Base-by-base conservation (phyloP, 2,113 vertebrate genomes). In the Triplophysa rosa region DNA sequence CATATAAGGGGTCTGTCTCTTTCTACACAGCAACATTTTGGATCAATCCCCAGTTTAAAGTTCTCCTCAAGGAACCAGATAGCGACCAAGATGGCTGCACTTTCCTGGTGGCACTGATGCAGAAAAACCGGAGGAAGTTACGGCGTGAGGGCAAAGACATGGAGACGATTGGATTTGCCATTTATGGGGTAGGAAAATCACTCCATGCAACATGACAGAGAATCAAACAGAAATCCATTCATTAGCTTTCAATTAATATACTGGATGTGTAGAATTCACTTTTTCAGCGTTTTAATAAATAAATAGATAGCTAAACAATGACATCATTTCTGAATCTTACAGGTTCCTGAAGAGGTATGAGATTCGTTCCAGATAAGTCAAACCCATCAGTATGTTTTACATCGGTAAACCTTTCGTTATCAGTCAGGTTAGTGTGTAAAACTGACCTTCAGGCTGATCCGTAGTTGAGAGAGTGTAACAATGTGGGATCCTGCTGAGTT, bases 21-120 rank as follows among this genome's bases (percentile, higher is more conserved):
- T 37, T 83, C 52, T 74, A 19, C 71, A 61, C 91, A 99, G 97
- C 94, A 14, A 95, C 97, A 0, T 99, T 98, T 90, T 99, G 97
- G 97, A 94, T 97, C 23, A 99, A 99, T 82, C 97, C 97, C 0
- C 97, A 98, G 90, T 98, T 97, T 79, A 97, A 97, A 91, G 87
- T 98, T 17, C 64, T 62, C 1, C 89, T 99, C 81, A 92, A 95
- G 40, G 90, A 96, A 76, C 91, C 93, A 0, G 95, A 98, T 0
- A 61, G 78, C 0, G 26, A 89, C 0, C 85, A 94, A 54, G 86
- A 92, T 0, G 95, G 95, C 24, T 98, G 96, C 90, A 98, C 94
- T 87, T 96, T 98, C 82, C 84, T 98, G 78, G 91, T 98, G 1
- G 95, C 95, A 0, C 92, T 99, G 61, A 98, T 98, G 97, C 97